These are phyloP conservation scores for Varanus salvator DNA, from an alignment of 2,113 vertebrate species.

Conservation along the genomic window DNA sequence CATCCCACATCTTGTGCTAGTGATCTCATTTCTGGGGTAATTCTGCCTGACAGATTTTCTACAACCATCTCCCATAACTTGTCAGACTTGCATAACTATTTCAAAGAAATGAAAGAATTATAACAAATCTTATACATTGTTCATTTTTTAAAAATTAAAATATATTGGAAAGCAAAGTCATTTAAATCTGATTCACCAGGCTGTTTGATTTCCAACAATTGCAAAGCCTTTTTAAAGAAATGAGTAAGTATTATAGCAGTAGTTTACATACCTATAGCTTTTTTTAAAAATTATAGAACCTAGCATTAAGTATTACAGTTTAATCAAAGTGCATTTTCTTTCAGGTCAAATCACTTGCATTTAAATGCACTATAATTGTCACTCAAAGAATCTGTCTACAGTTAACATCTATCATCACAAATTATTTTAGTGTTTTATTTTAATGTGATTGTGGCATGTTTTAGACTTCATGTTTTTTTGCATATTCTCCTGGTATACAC, in stretches of 20 bases:
- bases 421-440: neutral
- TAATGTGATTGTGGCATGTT: no score
- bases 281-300: neutral
- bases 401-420: neutral
- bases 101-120: neutral
- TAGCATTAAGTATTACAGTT: fast-evolving
- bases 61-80: conserved; percentile 78
- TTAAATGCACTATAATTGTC: neutral
- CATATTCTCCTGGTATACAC: no score
- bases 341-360: neutral
- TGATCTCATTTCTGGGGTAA: conserved; percentile 75
- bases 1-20: conserved; percentile 74
- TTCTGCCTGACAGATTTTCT: conserved; percentile 54
- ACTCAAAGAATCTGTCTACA: conserved; percentile 6
- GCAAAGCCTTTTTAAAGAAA: conserved; percentile 1
- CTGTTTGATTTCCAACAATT: neutral
- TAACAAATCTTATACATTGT: conserved; percentile 13
- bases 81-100: conserved; percentile 76
- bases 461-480: no score
- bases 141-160: no score
- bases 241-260: neutral
- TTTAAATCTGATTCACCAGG: neutral
- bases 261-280: neutral
- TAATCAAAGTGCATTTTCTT: neutral
- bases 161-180: neutral